A percentile compares a stretch with the other conserved stretches of the same genome.
Evolutionary conservation across 2,797 vertebrate genomes (phyloP).

Genomic region (Sebastes cheni): DNA sequence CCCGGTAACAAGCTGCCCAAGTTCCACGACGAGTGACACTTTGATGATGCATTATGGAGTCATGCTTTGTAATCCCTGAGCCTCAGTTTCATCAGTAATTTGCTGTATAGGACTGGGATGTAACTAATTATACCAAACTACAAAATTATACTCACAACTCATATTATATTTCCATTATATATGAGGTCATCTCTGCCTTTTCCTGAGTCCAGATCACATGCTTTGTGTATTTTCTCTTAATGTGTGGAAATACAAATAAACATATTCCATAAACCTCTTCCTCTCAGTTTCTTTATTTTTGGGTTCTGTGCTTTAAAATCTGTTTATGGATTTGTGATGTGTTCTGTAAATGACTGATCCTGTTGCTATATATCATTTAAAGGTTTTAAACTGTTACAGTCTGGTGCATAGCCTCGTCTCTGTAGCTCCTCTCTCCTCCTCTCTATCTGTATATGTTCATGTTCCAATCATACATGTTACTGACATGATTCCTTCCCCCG

Average conservation of each 20-base stretch:
- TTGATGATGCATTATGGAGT: not conserved
- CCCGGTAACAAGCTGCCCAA: constrained; percentile 85
- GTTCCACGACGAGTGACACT: constrained; percentile 79
- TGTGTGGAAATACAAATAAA: not conserved
- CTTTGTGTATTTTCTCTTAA: not conserved
- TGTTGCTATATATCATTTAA: not conserved
- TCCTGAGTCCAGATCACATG: not conserved
- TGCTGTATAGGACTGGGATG: not conserved
- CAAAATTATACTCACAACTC: not conserved
- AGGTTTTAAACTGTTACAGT: not conserved
- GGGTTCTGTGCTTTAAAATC: not conserved
- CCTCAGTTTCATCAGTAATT: not conserved
- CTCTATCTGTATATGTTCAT: no score
- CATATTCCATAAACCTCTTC: not conserved
- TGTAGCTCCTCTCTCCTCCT: no score
- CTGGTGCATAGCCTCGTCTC: not conserved
- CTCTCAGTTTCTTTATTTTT: not conserved
- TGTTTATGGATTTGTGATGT: not conserved
- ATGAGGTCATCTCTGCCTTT: not conserved
- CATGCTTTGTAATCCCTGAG: not conserved
- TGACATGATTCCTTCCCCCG: no score
- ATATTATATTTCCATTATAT: not conserved
- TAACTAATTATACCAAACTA: not conserved
- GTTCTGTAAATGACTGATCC: not conserved
- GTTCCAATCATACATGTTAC: no score